Base-by-base conservation (phyloP, 1,140 invertebrate species). In the Calosoma granatense region DNA sequence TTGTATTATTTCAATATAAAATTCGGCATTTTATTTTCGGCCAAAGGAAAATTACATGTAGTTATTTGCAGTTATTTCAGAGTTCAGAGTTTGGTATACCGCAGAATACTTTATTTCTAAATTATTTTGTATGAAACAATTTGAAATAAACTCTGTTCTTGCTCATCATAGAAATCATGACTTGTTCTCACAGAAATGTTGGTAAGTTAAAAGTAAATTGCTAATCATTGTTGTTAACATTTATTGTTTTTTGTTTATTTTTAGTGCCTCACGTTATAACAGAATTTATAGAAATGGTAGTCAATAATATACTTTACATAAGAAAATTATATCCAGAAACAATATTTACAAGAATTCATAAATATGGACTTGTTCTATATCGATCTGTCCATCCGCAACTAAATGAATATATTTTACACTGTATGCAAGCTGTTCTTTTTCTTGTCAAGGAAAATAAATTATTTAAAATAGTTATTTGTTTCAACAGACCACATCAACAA, bases 241-340 rank as follows among this genome's bases (percentile, higher is more conserved):
- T 36, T 36, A 36, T 36, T 9, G n/a, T 36, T 36, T 9, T 36
- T 36, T 6, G 6, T 36, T 36, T 36, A 36, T 36, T 36, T 36
- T 9, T 36, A 36, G 26, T 36, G 6, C 26, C 26, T 6, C n/a
- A 6, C 6, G n/a, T 36, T 36, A 9, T 36, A 36, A 36, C 6
- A 6, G 78, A 81, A 65, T 79, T 80, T 66, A 61, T 81, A 11
- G 78, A 81, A 70, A 71, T 80, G 4, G 70, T 72, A 11, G 70
- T 81, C 52, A 73, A 81, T 60, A 74, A 70, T 53, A 72, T 80
- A 52, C 56, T 81, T 0, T 78, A 74, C 59, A 62, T 65, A 17
- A 69, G 76, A 55, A 76, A 79, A 64, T 59, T 81, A 20, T 81
- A 81, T 66, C 78, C 80, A 0, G 64, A 73, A 21, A 70, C 74